These are phyloP conservation scores for Deroptyus accipitrinus DNA, from an alignment of 2,113 vertebrate genomes.

Conservation along the genomic window DNA sequence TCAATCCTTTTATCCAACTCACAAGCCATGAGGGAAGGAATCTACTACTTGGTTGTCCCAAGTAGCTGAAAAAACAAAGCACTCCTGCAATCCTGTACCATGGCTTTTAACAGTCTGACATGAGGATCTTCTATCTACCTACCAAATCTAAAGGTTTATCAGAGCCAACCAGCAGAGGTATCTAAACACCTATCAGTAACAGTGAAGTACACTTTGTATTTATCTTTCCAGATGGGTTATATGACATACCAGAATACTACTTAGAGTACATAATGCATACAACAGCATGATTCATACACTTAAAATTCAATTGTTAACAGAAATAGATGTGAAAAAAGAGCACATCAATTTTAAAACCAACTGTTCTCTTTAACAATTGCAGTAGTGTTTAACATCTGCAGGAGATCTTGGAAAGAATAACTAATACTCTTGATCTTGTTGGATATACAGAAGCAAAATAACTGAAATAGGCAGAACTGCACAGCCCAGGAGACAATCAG, in stretches of 20 bases:
- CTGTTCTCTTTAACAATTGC: background rate
- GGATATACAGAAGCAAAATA: background rate
- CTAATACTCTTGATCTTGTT: background rate
- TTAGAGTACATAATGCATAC: background rate
- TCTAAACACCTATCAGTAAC: background rate
- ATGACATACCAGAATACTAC: background rate
- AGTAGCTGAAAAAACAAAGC: background rate
- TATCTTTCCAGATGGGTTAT: background rate
- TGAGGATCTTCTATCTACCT: background rate
- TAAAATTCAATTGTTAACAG: background rate
- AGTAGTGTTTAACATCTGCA: background rate
- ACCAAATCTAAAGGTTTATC: background rate
- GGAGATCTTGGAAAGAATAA: background rate
- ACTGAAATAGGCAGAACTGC: background rate
- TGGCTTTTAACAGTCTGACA: background rate
- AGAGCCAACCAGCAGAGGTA: background rate
- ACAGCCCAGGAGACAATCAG: background rate
- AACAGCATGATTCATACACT: background rate
- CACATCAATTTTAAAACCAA: background rate
- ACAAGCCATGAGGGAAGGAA: background rate
- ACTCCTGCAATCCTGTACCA: background rate
- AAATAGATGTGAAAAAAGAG: background rate
- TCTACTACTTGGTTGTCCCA: background rate
- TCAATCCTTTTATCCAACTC: rapidly evolving
- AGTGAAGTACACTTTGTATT: background rate